Percentiles rank a stretch among this genome's conserved stretches.
Evolutionary conservation across 2,797 vertebrate genomes (phyloP).

Genomic region (Alectoris magna): DNA sequence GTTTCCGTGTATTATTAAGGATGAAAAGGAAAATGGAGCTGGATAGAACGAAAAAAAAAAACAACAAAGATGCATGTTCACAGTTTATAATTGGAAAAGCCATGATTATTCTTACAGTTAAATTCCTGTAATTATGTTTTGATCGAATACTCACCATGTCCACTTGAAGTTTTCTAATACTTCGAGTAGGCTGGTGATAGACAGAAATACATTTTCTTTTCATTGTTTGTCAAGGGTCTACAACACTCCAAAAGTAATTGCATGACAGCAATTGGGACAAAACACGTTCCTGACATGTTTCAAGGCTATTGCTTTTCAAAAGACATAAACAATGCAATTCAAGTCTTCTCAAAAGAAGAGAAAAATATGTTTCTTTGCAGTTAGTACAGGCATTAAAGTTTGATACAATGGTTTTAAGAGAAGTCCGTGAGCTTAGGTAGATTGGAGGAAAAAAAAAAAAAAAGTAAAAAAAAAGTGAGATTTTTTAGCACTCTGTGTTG

Average conservation of each 20-base stretch:
- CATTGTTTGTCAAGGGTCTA: neutral
- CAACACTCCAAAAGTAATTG: neutral
- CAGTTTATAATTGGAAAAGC: neutral
- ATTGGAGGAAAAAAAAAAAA: no score
- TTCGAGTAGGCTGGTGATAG: neutral
- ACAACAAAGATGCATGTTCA: accelerated
- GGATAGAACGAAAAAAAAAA: neutral
- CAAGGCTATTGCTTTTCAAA: neutral
- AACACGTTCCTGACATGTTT: neutral
- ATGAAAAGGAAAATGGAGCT: neutral
- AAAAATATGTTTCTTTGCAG: neutral
- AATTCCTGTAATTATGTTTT: neutral
- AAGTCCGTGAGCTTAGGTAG: neutral
- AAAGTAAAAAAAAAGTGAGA: neutral
- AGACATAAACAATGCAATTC: neutral
- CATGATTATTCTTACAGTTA: neutral
- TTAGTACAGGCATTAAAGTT: neutral
- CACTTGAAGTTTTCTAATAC: neutral
- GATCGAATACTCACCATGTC: neutral
- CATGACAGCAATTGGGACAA: neutral
- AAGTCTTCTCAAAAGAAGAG: neutral
- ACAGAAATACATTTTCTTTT: neutral
- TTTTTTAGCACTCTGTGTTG: neutral
- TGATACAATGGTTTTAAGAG: neutral
- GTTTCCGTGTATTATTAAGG: neutral